Evolutionary conservation across 2,797 vertebrate species (phyloP).

Genomic region (Sebastes vulpes): DNA sequence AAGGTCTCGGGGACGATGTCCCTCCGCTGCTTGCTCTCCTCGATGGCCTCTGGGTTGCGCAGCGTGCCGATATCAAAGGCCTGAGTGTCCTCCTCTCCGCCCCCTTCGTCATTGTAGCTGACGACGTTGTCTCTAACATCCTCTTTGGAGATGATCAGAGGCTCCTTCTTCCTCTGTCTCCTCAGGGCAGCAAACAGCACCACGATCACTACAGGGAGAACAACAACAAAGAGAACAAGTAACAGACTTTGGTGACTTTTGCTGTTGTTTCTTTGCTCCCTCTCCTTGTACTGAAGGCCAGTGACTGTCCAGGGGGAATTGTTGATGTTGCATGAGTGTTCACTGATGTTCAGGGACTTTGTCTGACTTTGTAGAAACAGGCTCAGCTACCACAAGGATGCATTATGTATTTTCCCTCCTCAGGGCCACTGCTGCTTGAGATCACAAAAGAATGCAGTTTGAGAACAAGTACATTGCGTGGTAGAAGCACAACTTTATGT

Average conservation of each 20-base stretch:
- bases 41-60: slow-evolving; percentile 93
- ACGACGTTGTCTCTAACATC: slow-evolving; percentile 96
- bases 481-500: neutral
- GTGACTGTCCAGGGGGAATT: slow-evolving; percentile 41
- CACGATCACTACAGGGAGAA: slow-evolving; percentile 88
- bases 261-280: slow-evolving; percentile 39
- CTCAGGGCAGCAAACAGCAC: slow-evolving; percentile 93
- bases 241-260: slow-evolving; percentile 44
- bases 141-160: slow-evolving; percentile 96
- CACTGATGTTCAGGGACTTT: slow-evolving; percentile 70
- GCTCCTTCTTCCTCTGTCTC: slow-evolving; percentile 94
- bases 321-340: slow-evolving; percentile 44
- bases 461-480: neutral
- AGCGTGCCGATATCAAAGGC: slow-evolving; percentile 95
- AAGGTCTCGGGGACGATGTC: slow-evolving; percentile 93
- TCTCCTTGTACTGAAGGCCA: slow-evolving; percentile 56
- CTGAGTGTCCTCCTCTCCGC: slow-evolving; percentile 96
- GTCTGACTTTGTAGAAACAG: slow-evolving; percentile 65
- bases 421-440: slow-evolving; percentile 39
- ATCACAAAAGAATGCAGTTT: slow-evolving; percentile 34
- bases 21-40: slow-evolving; percentile 91
- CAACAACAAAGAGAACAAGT: slow-evolving; percentile 32
- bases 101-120: slow-evolving; percentile 96
- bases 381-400: slow-evolving; percentile 40
- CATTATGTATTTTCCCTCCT: slow-evolving; percentile 53